Evolutionary conservation across 2,888 invertebrate species (phyloP).

Genomic region (Andrena dorsata): DNA sequence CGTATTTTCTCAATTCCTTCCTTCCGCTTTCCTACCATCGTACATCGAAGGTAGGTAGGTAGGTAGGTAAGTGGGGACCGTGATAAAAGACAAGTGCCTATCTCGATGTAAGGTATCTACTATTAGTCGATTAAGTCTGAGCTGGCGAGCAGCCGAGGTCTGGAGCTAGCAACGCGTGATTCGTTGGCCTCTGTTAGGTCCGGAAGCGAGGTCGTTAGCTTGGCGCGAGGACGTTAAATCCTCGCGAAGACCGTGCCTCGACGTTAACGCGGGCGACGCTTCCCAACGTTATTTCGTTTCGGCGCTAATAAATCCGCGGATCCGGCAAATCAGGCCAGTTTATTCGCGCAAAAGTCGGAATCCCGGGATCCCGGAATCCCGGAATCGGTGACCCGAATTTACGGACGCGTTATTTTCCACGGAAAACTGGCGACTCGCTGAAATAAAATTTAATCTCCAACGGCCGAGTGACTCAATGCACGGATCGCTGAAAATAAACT

Average conservation of each 20-base stretch:
- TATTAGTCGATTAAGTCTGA: constrained; percentile 53
- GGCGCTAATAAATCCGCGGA: constrained; percentile 18
- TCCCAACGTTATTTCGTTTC: constrained; percentile 18
- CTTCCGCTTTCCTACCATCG: neutral
- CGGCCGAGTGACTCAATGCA: constrained; percentile 1
- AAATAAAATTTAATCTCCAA: constrained; percentile 42
- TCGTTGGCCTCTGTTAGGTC: constrained; percentile 42
- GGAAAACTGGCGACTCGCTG: constrained; percentile 34
- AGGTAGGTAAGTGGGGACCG: too few relatives aligned
- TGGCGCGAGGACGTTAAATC: constrained; percentile 31
- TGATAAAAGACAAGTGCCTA: neutral
- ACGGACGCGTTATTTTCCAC: constrained; percentile 29
- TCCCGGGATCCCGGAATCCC: constrained; percentile 4
- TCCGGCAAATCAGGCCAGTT: constrained; percentile 15
- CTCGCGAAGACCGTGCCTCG: constrained; percentile 12
- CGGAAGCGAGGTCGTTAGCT: constrained; percentile 28
- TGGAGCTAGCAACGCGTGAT: constrained; percentile 10
- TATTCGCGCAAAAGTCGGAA: constrained; percentile 17
- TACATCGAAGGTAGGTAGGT: neutral
- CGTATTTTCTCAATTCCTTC: neutral
- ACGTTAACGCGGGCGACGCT: constrained; percentile 8
- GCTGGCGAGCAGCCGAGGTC: constrained; percentile 15
- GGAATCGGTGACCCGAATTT: constrained; percentile 38
- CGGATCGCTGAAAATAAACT: constrained; percentile 15
- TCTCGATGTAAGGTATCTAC: neutral